Percentiles rank a stretch among this genome's conserved stretches.
Conservation (phyloP, 2,113 vertebrate species). For the Colistium nudipinnis region DNA sequence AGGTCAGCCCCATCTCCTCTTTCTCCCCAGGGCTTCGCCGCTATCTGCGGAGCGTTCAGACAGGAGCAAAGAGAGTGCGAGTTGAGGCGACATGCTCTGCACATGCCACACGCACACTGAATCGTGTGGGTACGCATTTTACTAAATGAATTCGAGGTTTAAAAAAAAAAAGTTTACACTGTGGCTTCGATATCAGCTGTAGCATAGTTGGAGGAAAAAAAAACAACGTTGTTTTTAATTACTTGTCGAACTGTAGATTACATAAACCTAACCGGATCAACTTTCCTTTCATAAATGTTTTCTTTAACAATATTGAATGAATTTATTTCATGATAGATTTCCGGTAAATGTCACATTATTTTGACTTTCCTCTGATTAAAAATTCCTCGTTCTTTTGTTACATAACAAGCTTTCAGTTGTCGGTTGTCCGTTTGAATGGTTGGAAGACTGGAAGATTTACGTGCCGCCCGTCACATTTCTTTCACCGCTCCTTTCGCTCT, state of each 20-base stretch:
- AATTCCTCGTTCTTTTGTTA: not conserved
- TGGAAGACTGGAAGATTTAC: slow-evolving; percentile 17
- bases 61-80: slow-evolving; percentile 1
- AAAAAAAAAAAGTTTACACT: not conserved
- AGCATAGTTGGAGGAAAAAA: slow-evolving; percentile 9
- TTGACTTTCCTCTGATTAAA: not conserved
- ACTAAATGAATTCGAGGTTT: not conserved
- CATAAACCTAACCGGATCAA: not conserved
- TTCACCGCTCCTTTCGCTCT: slow-evolving; percentile 6
- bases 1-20: slow-evolving; percentile 57
- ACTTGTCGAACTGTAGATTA: not conserved
- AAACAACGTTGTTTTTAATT: not conserved
- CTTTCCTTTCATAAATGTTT: not conserved
- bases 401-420: slow-evolving; percentile 3
- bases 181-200: not conserved
- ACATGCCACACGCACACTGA: not conserved
- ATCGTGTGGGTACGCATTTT: not conserved
- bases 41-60: slow-evolving; percentile 7
- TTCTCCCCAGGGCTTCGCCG: slow-evolving; percentile 21
- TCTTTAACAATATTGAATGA: not conserved
- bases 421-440: not conserved
- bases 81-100: slow-evolving; percentile 1
- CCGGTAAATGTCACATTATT: slow-evolving; percentile 7
- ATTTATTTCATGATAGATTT: not conserved
- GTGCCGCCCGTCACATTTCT: slow-evolving; percentile 7